Evolutionary conservation across 2,113 vertebrate species (phyloP).

Genomic region (Abramis brama): DNA sequence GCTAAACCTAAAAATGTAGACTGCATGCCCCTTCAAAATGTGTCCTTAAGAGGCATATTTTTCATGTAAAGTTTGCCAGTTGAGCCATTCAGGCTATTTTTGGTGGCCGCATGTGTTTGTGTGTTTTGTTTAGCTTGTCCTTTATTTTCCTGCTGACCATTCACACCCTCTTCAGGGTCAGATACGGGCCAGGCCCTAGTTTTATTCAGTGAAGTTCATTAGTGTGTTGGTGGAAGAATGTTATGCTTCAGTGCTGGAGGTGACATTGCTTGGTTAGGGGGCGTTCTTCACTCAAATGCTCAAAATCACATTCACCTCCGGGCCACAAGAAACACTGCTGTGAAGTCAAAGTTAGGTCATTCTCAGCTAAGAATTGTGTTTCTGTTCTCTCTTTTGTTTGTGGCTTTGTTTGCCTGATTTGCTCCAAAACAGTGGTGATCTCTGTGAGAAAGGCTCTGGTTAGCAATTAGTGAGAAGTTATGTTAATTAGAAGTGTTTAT

Average conservation of each 20-base stretch:
- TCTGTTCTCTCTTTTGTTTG: slow-evolving; percentile 29
- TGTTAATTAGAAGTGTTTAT: slow-evolving; percentile 14
- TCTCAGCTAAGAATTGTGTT: slow-evolving; percentile 25
- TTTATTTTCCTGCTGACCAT: slow-evolving; percentile 72
- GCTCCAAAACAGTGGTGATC: slow-evolving; percentile 21
- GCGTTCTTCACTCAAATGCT: slow-evolving; percentile 49
- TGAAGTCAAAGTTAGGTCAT: slow-evolving; percentile 55
- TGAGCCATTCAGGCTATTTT: slow-evolving; percentile 27
- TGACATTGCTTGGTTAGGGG: slow-evolving; percentile 51
- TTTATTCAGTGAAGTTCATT: slow-evolving; percentile 73
- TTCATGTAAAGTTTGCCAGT: background rate
- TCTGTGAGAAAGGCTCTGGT: slow-evolving; percentile 35
- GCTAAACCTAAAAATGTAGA: background rate
- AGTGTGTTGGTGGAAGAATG: slow-evolving; percentile 61
- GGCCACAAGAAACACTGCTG: slow-evolving; percentile 49
- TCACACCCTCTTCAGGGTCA: slow-evolving; percentile 76
- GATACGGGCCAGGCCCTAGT: slow-evolving; percentile 65
- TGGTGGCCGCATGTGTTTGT: slow-evolving; percentile 55
- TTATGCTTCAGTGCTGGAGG: slow-evolving; percentile 43
- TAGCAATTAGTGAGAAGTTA: slow-evolving; percentile 19
- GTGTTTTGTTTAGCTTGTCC: slow-evolving; percentile 73
- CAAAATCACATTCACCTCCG: slow-evolving; percentile 44
- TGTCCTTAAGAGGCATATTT: slow-evolving; percentile 7
- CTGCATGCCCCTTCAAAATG: background rate
- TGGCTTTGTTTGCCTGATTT: slow-evolving; percentile 32